These are phyloP conservation scores for Tipula lateralis DNA, from an alignment of 2,888 invertebrate genomes.

Conservation along the genomic window DNA sequence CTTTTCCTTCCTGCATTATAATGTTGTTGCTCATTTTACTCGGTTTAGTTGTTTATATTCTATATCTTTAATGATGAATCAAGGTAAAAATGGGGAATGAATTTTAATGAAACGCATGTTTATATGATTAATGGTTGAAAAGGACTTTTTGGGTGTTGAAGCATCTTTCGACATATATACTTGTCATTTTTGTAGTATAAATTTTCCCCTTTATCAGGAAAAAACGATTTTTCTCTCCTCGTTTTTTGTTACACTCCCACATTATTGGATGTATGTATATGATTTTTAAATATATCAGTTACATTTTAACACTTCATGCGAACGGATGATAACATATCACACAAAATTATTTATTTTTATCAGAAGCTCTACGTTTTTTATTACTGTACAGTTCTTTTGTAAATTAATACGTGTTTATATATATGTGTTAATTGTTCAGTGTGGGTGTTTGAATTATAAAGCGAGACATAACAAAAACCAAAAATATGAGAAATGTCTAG, in stretches of 20 bases:
- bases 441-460: not conserved
- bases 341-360: not conserved
- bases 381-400: not conserved
- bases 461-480: not conserved
- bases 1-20: conserved; percentile 38
- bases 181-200: not conserved
- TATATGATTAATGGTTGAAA: not conserved
- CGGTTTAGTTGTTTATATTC: not conserved
- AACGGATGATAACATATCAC: not conserved
- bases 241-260: not conserved
- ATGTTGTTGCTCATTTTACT: not conserved
- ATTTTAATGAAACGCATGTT: not conserved
- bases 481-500: conserved; percentile 41
- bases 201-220: not conserved
- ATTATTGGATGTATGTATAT: not conserved
- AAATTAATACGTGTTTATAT: not conserved
- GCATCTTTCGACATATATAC: not conserved
- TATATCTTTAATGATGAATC: not conserved
- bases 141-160: not conserved
- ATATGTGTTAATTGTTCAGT: not conserved
- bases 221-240: not conserved
- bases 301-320: not conserved
- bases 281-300: not conserved
- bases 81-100: not conserved
- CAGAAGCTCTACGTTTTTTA: not conserved